Evolutionary conservation across 2,888 invertebrate species (phyloP), one percentile per base, ranked within the genome.

Genomic region (Augiades crinisus): DNA sequence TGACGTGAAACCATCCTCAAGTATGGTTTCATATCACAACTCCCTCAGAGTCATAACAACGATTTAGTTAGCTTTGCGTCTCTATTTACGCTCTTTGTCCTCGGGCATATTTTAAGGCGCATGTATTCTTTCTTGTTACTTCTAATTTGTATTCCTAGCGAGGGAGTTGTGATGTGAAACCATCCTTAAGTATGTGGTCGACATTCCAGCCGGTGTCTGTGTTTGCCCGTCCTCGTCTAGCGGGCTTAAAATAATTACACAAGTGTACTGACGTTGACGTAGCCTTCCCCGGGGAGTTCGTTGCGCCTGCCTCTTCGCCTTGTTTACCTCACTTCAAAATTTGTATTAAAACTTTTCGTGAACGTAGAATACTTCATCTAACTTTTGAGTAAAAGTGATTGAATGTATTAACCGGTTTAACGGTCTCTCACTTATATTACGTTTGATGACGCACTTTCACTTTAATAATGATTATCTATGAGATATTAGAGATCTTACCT

Each of bases 201-300:
- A 73, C 83, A 85, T 86, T 83, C 85, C 82, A 69, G 59, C 56
- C 64, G 62, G 74, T 67, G 66, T 69, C 69, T 72, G 19, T 50
- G 70, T 83, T 80, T 83, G 79, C 78, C 73, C 75, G 62, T 70
- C 75, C 73, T 71, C 72, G 73, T 78, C 78, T 78, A 79, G 76
- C 68, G 69, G 63, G 78, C 86, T 85, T 81, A 83, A 84, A 86
- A 86, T 89, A 86, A 87, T 86, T 84, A 85, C 78, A 83, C 83
- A 86, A 87, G 87, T 88, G 86, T 71, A 64, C 62, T 63, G 19
- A 4, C 5, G n/a, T 12, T 30, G 36, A 43, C 50, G 65, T 54
- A 70, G 64, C 54, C 72, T 68, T 72, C 76, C 76, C 76, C 71
- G 66, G 62, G 62, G 58, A 76, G 79, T 75, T 81, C 78, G 66